A percentile compares a stretch with the other conserved stretches of the same genome.
These are phyloP conservation scores for Protodeltote pygarga DNA, from an alignment of 2,888 invertebrate genomes.

Conservation along the genomic window DNA sequence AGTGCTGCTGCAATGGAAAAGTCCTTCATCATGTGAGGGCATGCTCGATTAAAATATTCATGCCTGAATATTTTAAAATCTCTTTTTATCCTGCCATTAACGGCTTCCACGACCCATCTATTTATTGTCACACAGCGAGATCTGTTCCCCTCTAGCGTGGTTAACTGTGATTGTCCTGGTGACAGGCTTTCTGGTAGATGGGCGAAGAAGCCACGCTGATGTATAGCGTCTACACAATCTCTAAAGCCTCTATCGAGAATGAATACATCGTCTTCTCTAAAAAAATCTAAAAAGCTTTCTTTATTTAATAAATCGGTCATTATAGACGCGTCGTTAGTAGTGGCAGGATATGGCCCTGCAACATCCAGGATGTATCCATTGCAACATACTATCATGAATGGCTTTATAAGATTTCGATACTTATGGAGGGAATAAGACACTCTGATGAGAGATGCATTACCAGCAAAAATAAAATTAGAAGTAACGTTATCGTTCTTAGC, in stretches of 20 bases:
- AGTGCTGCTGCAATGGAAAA: slow-evolving; percentile 9
- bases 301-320: slow-evolving; percentile 8
- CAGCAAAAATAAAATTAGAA: slow-evolving; percentile 32
- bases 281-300: slow-evolving; percentile 1
- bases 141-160: background rate
- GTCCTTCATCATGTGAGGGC: slow-evolving; percentile 13
- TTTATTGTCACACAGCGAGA: slow-evolving; percentile 15
- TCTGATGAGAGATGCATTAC: slow-evolving; percentile 37
- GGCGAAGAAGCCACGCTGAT: slow-evolving; percentile 11
- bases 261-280: slow-evolving; percentile 9
- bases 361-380: slow-evolving; percentile 14
- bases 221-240: slow-evolving; percentile 9
- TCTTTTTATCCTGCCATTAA: slow-evolving; percentile 12
- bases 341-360: slow-evolving; percentile 11
- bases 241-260: slow-evolving; percentile 4
- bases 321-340: slow-evolving; percentile 8
- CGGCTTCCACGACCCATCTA: slow-evolving; percentile 15
- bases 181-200: slow-evolving; percentile 13
- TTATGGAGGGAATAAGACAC: no score
- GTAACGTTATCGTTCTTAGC: slow-evolving; percentile 23
- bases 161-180: slow-evolving; percentile 5
- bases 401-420: slow-evolving; percentile 2
- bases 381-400: slow-evolving; percentile 9
- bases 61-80: slow-evolving; percentile 16
- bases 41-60: slow-evolving; percentile 15